These are phyloP conservation scores for Gopherus evgoodei DNA, from an alignment of 2,113 vertebrate species.

Conservation along the genomic window DNA sequence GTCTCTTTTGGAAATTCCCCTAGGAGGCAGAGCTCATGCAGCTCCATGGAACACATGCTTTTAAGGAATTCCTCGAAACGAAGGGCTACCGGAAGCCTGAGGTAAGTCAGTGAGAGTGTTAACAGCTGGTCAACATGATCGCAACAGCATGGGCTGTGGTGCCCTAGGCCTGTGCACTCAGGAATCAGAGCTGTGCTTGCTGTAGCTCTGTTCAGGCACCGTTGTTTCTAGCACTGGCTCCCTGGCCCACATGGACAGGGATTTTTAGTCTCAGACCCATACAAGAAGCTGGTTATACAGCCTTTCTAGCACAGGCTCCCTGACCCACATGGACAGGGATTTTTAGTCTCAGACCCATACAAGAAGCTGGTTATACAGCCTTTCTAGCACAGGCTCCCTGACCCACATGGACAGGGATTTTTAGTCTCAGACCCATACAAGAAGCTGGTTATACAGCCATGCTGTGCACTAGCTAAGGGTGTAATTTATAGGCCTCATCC, in stretches of 20 bases:
- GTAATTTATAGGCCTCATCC: neutral
- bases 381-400: neutral
- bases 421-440: neutral
- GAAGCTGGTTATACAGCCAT: neutral
- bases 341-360: neutral
- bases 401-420: neutral
- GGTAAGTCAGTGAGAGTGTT: slow-evolving; percentile 49
- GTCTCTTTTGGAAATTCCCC: neutral
- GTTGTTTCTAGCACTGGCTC: neutral
- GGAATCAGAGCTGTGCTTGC: neutral
- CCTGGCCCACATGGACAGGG: neutral
- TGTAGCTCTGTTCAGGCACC: neutral
- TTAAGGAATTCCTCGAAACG: slow-evolving; percentile 75
- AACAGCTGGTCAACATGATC: neutral
- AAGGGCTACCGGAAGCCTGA: slow-evolving; percentile 71
- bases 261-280: neutral
- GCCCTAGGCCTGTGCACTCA: neutral
- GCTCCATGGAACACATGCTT: slow-evolving; percentile 70
- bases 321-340: neutral
- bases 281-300: neutral
- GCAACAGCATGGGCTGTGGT: neutral
- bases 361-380: too few relatives aligned
- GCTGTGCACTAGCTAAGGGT: neutral
- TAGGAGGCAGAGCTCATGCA: slow-evolving; percentile 71
- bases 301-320: neutral